Percentiles rank a stretch among this genome's conserved stretches.
These are phyloP conservation scores for Gymnothorax reevesii DNA, from an alignment of 2,797 vertebrate genomes.

Conservation along the genomic window DNA sequence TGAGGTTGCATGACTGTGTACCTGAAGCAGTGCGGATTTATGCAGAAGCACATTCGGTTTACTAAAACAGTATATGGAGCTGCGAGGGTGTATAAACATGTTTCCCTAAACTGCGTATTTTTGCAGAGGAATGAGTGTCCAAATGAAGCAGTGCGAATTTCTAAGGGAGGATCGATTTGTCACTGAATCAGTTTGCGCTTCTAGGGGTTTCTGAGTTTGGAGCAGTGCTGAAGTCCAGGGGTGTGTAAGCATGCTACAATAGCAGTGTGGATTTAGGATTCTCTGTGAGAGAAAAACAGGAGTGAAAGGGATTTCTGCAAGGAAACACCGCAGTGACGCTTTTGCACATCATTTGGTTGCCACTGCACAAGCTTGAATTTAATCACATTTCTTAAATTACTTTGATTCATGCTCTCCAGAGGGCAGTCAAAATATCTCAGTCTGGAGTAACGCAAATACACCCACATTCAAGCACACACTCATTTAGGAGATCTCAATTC, in stretches of 20 bases:
- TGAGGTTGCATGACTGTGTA: too few relatives aligned
- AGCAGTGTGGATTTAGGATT: neutral
- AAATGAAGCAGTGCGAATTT: neutral
- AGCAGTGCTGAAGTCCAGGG: neutral
- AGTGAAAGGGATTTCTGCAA: neutral
- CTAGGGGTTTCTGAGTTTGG: neutral
- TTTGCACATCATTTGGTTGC: constrained; percentile 5
- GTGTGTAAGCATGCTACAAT: neutral
- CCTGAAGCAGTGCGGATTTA: too few relatives aligned
- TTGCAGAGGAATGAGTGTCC: neutral
- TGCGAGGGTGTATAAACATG: neutral
- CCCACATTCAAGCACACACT: constrained; percentile 15
- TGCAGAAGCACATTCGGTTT: neutral
- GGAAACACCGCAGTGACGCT: neutral
- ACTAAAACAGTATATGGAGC: neutral
- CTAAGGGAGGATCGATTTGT: neutral
- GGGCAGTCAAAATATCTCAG: neutral
- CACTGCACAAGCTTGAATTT: constrained; percentile 16
- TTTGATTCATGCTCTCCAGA: constrained; percentile 19
- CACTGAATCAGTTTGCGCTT: neutral
- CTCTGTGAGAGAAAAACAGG: neutral
- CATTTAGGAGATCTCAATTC: neutral
- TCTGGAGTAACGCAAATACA: constrained; percentile 1
- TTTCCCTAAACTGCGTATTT: neutral
- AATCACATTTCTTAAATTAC: constrained; percentile 9